Evolutionary conservation across 2,797 vertebrate species (phyloP), one percentile per base, ranked within the genome.

Genomic region (Gymnodraco acuticeps): DNA sequence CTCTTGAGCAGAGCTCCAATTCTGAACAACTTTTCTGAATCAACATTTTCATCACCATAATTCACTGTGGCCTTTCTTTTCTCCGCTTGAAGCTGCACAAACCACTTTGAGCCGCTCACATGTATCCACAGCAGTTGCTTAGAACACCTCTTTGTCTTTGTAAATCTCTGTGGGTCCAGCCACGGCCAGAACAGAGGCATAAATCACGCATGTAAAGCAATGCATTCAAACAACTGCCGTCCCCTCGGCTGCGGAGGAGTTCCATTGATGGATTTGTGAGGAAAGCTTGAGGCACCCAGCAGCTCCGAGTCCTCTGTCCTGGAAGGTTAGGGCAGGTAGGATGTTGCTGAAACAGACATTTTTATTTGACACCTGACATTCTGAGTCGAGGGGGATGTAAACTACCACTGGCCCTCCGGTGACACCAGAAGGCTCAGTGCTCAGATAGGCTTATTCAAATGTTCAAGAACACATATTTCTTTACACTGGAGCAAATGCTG

Each of bases 21-120:
- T 16, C 33, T 20, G 31, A 23, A 63, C 54, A 17, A 52, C 52
- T 3, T 66, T 75, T 73, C 41, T 0, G 55, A 73, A 74, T 53
- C 73, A 59, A 75, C 31, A 53, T 66, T 78, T 68, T 77, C 66
- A 82, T 78, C 74, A 78, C 69, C 23, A 51, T 82, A 58, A 76
- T 70, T 76, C 75, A 63, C 50, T 45, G 15, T 43, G 50, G 51
- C 52, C 45, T 64, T 46, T 53, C 66, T 19, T 38, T 9, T 38
- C 33, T 38, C 33, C 2, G 33, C 33, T 9, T 38, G 63, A 9
- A 48, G 38, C 43, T 51, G 12, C 31, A 23, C 43, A 27, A 20
- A 27, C 64, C 38, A 52, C 27, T 19, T 41, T 45, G 16, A 17
- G 65, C 47, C 5, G 23, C 19, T 66, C 19, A 51, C 64, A 59